phyloP scores from a whole-genome alignment of 2,888 invertebrate species.

The Corythucha ciliata region DNA sequence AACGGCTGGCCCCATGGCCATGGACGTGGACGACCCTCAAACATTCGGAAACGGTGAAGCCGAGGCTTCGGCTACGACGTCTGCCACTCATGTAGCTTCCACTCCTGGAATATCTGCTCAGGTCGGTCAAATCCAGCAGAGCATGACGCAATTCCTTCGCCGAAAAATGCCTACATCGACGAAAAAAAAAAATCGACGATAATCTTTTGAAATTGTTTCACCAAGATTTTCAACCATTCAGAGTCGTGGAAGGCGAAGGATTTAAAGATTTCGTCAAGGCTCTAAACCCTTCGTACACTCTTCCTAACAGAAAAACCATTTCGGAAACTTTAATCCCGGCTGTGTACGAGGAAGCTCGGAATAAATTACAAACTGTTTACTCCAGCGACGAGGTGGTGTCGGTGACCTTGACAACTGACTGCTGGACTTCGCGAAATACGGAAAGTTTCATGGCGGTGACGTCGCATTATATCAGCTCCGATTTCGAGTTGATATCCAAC shows the following conservation, averaged over 20 bases:
- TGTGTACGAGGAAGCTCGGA: conserved; percentile 27
- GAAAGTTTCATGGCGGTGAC: conserved; percentile 8
- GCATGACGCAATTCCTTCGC: too few relatives aligned
- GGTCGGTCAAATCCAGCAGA: too few relatives aligned
- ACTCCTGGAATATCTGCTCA: too few relatives aligned
- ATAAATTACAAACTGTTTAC: not conserved
- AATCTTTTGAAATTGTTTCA: conserved; percentile 35
- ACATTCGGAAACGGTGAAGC: too few relatives aligned
- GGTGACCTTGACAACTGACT: conserved; percentile 15
- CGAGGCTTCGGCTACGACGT: too few relatives aligned
- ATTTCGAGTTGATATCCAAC: not conserved
- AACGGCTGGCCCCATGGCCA: too few relatives aligned
- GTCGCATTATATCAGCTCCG: not conserved
- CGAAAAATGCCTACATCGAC: too few relatives aligned
- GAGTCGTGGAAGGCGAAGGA: conserved; percentile 37
- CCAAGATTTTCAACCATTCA: conserved; percentile 38
- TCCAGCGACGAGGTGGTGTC: too few relatives aligned
- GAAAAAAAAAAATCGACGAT: conserved; percentile 34
- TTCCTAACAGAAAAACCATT: conserved; percentile 35
- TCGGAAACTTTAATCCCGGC: conserved; percentile 32
- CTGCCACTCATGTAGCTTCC: too few relatives aligned
- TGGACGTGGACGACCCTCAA: too few relatives aligned
- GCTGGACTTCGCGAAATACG: conserved; percentile 12
- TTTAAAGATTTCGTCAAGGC: conserved; percentile 36
- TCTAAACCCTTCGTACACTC: conserved; percentile 35